phyloP scores from a whole-genome alignment of 2,888 invertebrate genomes.

The Busseola fusca region DNA sequence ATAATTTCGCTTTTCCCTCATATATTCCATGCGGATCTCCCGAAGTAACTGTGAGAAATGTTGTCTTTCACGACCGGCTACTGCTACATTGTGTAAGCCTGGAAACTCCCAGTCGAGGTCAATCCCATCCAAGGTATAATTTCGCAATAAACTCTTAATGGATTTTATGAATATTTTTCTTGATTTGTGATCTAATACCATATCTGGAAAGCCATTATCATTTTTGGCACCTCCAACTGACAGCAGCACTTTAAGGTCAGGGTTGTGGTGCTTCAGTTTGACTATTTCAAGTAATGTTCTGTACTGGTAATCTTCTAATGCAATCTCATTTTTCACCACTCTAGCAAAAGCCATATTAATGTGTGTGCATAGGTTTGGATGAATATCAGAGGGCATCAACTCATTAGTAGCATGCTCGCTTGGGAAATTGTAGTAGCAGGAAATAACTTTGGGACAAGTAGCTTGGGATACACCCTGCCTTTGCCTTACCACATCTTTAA shows the following conservation, averaged over 20 bases:
- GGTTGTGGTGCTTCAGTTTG: slow-evolving; percentile 89
- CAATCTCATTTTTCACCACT: slow-evolving; percentile 90
- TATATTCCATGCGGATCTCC: slow-evolving; percentile 92
- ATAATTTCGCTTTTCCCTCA: slow-evolving; percentile 88
- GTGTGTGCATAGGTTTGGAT: slow-evolving; percentile 94
- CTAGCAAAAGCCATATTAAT: slow-evolving; percentile 93
- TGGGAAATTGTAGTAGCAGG: slow-evolving; percentile 93
- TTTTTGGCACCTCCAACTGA: slow-evolving; percentile 92
- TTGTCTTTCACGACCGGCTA: slow-evolving; percentile 88
- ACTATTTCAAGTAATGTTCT: slow-evolving; percentile 80
- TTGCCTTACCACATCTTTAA: slow-evolving; percentile 5
- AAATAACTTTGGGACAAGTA: slow-evolving; percentile 67
- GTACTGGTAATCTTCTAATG: slow-evolving; percentile 82
- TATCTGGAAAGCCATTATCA: slow-evolving; percentile 91
- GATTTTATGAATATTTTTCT: slow-evolving; percentile 91
- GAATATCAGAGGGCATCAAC: slow-evolving; percentile 89
- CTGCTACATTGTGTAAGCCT: slow-evolving; percentile 80
- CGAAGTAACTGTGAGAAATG: slow-evolving; percentile 93
- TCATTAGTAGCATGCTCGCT: slow-evolving; percentile 64
- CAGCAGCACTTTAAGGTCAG: slow-evolving; percentile 92
- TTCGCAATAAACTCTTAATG: slow-evolving; percentile 85
- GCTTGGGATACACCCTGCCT: neutral
- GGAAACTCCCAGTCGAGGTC: slow-evolving; percentile 97
- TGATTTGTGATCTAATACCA: slow-evolving; percentile 92
- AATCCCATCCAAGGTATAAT: slow-evolving; percentile 90